phyloP scores from a whole-genome alignment of 2,113 vertebrate genomes.

The Sapayoa aenigma region DNA sequence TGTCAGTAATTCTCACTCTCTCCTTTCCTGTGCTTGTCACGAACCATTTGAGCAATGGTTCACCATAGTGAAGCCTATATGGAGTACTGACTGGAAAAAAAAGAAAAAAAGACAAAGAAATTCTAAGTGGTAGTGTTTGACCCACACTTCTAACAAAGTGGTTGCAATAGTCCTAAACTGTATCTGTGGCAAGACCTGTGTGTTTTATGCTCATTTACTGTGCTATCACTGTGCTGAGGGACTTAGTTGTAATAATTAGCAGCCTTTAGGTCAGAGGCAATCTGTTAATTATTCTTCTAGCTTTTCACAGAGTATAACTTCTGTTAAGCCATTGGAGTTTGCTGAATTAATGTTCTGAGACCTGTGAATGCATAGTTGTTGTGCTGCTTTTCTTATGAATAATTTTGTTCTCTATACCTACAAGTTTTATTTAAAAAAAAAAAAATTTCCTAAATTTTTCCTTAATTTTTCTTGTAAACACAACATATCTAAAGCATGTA shows the following conservation, averaged over 20 bases:
- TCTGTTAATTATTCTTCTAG: constrained; percentile 1
- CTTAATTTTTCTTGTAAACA: not conserved
- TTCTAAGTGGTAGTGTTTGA: not conserved
- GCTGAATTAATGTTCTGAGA: not conserved
- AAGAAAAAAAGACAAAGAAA: not conserved
- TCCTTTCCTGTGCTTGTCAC: constrained; percentile 10
- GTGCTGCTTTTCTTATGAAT: not conserved
- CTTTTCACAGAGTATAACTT: not conserved
- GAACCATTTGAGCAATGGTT: not conserved
- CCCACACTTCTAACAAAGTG: not conserved
- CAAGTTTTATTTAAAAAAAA: no score
- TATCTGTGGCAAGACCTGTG: not conserved
- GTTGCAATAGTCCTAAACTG: not conserved
- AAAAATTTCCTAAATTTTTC: no score
- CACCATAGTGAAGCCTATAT: not conserved
- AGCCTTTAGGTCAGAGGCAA: not conserved
- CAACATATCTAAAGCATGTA: not conserved
- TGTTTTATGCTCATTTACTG: not conserved
- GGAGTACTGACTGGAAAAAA: not conserved
- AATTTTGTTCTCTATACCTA: not conserved
- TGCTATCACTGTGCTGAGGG: not conserved
- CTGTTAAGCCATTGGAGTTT: not conserved
- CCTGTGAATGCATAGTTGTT: not conserved
- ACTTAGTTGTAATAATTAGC: not conserved
- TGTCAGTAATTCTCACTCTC: not conserved